Base-by-base conservation (phyloP, 2,888 invertebrate genomes). In the Andrena camellia region DNA sequence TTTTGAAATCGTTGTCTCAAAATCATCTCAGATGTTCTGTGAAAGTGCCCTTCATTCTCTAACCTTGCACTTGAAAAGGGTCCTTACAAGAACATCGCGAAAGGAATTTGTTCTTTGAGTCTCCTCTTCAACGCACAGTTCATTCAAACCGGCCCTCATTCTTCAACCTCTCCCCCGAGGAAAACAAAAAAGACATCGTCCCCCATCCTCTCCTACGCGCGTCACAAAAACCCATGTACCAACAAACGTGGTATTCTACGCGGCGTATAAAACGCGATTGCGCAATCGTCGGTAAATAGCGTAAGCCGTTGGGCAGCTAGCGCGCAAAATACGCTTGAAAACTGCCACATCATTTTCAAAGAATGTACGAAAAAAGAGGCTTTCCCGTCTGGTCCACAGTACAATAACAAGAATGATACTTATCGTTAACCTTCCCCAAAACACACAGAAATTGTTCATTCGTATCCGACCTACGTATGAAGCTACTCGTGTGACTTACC, bases 131-230 rank as follows among this genome's bases (percentile, higher is more conserved):
- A 23, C 57, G 23, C 10, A 42, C 7, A 1, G 8, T 33, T 33
- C 60, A 62, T 62, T 62, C 60, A 33, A 33, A n/a, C 33, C n/a
- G 60, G n/a, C 20, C 20, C 20, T 20, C 60, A 6, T 60, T 60
- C 60, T 62, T 33, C 2, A n/a, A 26, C 33, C 60, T 7, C 2
- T 60, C 31, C 17, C 31, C 31, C 10, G 17, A 26, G 29, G 29
- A 31, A 17, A 31, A 60, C 13, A 31, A 17, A 17, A 29, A 23
- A 7, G 54, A 10, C 54, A 42, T 20, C 26, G 13, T 57, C 4
- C 57, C 8, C 8, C 26, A 26, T 26, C 10, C 10, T 57, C 26
- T 10, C 57, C 26, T n/a, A 52, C 7, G 52, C 52, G 26, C 57
- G 10, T 10, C 26, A 57, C 57, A 57, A 57, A 23, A 57, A 57